A percentile compares a stretch with the other conserved stretches of the same genome.
These are phyloP conservation scores for Tapirus terrestris DNA, from an alignment of 2,113 vertebrate genomes.

Conservation along the genomic window DNA sequence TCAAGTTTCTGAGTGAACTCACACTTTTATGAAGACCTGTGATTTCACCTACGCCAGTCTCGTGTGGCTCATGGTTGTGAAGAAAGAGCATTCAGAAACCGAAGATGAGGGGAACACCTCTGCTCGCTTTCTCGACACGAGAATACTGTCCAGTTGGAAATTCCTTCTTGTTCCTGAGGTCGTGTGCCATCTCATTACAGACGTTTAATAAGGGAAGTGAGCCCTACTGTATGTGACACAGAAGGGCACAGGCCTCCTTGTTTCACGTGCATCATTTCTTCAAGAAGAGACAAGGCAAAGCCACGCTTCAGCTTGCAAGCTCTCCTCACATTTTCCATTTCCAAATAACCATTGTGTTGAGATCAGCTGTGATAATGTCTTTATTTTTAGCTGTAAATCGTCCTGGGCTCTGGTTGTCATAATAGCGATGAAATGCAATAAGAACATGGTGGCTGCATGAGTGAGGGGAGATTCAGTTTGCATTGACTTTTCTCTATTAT, in stretches of 20 bases:
- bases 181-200: neutral
- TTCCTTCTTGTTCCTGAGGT: neutral
- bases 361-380: neutral
- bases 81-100: neutral
- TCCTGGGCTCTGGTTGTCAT: neutral
- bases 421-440: neutral
- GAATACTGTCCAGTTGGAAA: neutral
- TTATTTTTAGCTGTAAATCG: neutral
- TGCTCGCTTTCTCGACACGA: neutral
- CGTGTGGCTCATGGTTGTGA: neutral
- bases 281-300: neutral
- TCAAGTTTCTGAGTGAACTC: neutral
- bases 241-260: neutral
- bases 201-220: neutral
- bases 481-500: too few species aligned
- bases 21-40: neutral
- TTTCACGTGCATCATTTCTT: neutral
- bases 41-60: accelerated
- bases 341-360: neutral
- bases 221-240: neutral
- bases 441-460: too few species aligned
- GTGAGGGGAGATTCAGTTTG: neutral
- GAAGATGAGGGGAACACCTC: neutral
- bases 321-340: neutral
- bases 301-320: too few species aligned